Base-by-base conservation (phyloP, 2,888 invertebrate genomes). In the Buathra laborator region DNA sequence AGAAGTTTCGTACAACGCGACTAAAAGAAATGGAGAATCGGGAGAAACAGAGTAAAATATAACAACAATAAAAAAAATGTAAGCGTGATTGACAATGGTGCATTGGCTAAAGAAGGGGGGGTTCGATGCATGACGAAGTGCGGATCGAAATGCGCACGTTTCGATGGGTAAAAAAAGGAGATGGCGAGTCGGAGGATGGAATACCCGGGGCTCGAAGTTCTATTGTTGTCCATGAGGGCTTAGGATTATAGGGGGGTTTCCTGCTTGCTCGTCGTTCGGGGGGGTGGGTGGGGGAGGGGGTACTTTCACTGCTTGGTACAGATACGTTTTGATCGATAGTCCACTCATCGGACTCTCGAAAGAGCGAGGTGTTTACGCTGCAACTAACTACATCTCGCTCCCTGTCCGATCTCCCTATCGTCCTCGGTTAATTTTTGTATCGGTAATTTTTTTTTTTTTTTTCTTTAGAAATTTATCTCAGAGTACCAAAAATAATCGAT, bases 281-380 rank as follows among this genome's bases (percentile, higher is more conserved):
- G 37, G 37, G 37, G 37, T 5, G 37, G 37, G 37, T 1, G 37
- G 37, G 37, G 37, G 37, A 9, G 37, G 37, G 37, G 90, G 89
- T 89, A 87, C 90, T 88, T 88, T 86, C 85, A 75, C 83, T 71
- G 89, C 84, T 88, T 80, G 86, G 88, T 86, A 90, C 90, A 89
- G 91, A 92, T 92, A 89, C 88, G 86, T 88, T 87, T 88, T 92
- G 92, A 92, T 92, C 92, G 91, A 92, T 92, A 92, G 91, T 90
- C 85, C 84, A 86, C 85, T 85, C 86, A 83, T 83, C 74, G 85
- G 83, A 79, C 86, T 85, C 84, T 87, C 89, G 88, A 89, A 88
- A 90, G 88, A 89, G 89, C 88, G 86, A 88, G 88, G 75, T 77
- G 85, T 62, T 70, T 72, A 62, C 12, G 48, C 53, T 51, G 51